Evolutionary conservation across 2,113 vertebrate genomes (phyloP).

Genomic region (Axis porcinus): DNA sequence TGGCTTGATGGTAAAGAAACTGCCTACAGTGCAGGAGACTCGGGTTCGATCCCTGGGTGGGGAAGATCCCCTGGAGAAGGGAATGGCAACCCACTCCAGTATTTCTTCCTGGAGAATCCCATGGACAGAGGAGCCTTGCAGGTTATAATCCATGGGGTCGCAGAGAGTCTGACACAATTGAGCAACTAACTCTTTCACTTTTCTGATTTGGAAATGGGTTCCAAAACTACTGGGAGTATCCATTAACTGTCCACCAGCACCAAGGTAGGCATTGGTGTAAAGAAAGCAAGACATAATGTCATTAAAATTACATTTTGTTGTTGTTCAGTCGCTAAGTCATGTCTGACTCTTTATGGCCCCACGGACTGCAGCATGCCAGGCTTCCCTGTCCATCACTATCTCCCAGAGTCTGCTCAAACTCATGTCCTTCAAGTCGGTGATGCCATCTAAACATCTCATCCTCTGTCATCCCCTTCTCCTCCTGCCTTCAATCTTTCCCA

Average conservation of each 20-base stretch:
- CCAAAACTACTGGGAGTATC: neutral
- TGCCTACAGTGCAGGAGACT: neutral
- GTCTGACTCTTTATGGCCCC: neutral
- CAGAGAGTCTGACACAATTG: neutral
- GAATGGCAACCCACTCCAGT: neutral
- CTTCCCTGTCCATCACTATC: neutral
- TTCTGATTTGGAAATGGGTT: neutral
- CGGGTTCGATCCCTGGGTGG: neutral
- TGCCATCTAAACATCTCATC: neutral
- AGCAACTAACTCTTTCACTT: neutral
- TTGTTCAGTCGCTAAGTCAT: neutral
- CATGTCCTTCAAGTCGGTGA: neutral
- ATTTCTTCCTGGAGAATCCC: neutral
- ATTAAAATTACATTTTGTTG: neutral
- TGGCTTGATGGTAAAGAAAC: neutral
- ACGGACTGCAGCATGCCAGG: neutral
- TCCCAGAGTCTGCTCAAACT: neutral
- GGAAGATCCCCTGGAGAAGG: neutral
- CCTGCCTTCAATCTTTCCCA: neutral
- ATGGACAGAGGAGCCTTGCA: neutral
- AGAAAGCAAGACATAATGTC: neutral
- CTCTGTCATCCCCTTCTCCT: neutral
- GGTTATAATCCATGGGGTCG: neutral
- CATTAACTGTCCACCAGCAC: neutral
- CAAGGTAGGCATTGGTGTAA: neutral